Conservation (phyloP, 2,113 vertebrate genomes). For the Chaetura pelagica region DNA sequence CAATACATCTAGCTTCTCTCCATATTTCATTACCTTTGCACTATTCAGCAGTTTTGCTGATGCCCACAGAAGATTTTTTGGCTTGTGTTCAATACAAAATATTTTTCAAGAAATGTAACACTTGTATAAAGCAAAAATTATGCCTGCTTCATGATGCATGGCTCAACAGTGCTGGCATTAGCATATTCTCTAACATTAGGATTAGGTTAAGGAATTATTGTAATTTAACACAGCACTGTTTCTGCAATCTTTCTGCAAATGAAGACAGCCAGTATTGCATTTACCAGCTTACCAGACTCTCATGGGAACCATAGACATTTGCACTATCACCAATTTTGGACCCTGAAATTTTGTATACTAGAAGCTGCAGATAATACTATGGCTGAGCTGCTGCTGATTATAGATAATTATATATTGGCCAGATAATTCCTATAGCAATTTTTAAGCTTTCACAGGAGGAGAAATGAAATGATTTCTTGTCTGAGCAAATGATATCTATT, state of each 20-base stretch:
- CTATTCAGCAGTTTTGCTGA: background rate
- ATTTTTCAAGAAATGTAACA: background rate
- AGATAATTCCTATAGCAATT: background rate
- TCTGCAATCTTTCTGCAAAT: background rate
- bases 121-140: background rate
- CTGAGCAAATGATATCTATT: background rate
- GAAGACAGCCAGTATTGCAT: background rate
- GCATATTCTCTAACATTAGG: background rate
- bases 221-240: background rate
- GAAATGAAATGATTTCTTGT: background rate
- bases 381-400: background rate
- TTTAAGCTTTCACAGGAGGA: constrained; percentile 8
- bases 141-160: background rate
- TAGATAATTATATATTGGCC: background rate
- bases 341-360: background rate
- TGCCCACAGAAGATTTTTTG: background rate
- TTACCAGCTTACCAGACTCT: background rate
- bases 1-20: background rate
- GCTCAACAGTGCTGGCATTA: background rate
- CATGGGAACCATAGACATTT: background rate
- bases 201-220: background rate
- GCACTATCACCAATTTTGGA: background rate
- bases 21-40: background rate
- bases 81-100: background rate
- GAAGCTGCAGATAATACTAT: background rate